Percentiles rank a stretch among this genome's conserved stretches.
These are phyloP conservation scores for Calidris pugnax DNA, from an alignment of 2,113 vertebrate species.

Conservation along the genomic window DNA sequence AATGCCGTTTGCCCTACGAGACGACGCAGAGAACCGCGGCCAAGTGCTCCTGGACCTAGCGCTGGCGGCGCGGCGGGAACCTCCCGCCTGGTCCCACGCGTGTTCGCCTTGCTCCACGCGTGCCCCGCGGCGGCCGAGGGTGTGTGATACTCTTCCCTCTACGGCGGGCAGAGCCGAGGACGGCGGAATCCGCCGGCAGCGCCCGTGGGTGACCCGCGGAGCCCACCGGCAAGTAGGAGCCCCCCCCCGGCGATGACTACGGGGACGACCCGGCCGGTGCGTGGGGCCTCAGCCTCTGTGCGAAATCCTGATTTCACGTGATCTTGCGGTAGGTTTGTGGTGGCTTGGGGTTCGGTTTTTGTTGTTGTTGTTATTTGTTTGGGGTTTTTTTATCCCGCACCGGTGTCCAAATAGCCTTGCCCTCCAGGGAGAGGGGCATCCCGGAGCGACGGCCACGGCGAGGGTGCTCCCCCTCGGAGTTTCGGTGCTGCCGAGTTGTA, in stretches of 20 bases:
- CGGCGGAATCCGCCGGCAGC: accelerated
- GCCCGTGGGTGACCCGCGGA: accelerated
- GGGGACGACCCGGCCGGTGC: accelerated
- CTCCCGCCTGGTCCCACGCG: not conserved
- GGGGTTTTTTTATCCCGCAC: no score
- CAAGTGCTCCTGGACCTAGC: not conserved
- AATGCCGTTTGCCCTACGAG: not conserved
- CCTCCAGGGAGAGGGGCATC: accelerated
- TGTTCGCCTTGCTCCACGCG: not conserved
- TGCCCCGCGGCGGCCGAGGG: not conserved
- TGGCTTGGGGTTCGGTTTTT: no score
- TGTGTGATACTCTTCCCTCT: no score
- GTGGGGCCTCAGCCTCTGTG: no score
- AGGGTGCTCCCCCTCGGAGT: accelerated
- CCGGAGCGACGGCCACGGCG: accelerated
- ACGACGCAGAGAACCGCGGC: accelerated
- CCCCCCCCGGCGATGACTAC: accelerated
- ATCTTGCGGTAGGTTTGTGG: not conserved
- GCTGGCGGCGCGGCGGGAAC: not conserved
- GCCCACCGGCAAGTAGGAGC: not conserved
- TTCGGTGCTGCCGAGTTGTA: accelerated
- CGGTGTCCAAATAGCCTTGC: not conserved
- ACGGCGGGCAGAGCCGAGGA: accelerated
- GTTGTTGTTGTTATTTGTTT: no score
- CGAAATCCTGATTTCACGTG: not conserved